Conservation (phyloP, 1,140 invertebrate genomes). For the Euschistus heros region DNA sequence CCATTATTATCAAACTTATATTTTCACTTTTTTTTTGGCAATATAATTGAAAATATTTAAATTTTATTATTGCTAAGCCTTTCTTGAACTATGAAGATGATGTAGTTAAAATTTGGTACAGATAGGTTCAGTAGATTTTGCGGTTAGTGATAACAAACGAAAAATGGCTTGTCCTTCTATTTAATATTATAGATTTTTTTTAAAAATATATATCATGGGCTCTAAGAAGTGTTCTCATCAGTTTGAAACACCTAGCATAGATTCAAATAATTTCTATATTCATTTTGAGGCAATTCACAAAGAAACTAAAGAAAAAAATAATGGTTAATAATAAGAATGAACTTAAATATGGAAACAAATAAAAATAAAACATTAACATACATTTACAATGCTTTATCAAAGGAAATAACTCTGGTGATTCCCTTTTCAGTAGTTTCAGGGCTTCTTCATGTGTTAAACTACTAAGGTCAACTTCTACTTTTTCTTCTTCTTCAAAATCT, state of each 20-base stretch:
- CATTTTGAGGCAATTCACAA: background rate
- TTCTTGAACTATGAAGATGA: too few species aligned
- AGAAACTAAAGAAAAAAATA: too few species aligned
- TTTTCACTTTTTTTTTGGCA: too few species aligned
- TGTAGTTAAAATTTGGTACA: too few species aligned
- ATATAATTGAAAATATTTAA: too few species aligned
- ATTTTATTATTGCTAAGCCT: too few species aligned
- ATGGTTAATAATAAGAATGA: too few species aligned
- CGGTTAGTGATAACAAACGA: too few species aligned
- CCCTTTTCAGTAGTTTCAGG: slow-evolving; percentile 59
- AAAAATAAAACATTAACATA: slow-evolving; percentile 33
- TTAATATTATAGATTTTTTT: background rate
- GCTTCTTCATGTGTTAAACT: slow-evolving; percentile 64
- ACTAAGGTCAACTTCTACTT: slow-evolving; percentile 59
- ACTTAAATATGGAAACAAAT: too few species aligned
- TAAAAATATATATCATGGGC: background rate
- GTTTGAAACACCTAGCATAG: background rate
- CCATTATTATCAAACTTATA: too few species aligned
- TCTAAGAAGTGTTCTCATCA: background rate
- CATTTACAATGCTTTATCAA: slow-evolving; percentile 67
- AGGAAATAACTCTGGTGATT: slow-evolving; percentile 70
- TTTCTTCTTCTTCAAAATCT: slow-evolving; percentile 43
- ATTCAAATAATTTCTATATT: background rate
- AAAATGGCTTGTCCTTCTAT: too few species aligned
- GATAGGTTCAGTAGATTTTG: too few species aligned